These are phyloP conservation scores for Carterocephalus palaemon DNA, from an alignment of 2,888 invertebrate species.

Conservation along the genomic window DNA sequence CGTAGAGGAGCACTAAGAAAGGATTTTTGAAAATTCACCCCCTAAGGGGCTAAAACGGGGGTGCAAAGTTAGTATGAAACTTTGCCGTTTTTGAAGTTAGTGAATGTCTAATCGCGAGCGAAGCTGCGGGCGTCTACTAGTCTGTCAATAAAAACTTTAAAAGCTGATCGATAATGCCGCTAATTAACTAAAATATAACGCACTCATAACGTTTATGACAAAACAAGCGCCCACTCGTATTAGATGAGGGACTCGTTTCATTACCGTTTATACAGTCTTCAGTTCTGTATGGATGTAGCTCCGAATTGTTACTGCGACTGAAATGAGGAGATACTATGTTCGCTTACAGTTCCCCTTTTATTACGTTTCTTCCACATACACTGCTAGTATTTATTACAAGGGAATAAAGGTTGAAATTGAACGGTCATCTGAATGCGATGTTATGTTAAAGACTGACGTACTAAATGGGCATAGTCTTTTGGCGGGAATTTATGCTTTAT, in stretches of 20 bases:
- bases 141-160: too few species aligned
- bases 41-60: too few species aligned
- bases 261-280: conserved; percentile 4
- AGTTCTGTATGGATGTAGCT: conserved; percentile 13
- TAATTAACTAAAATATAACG: neutral
- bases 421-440: neutral
- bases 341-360: conserved; percentile 16
- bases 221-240: too few species aligned
- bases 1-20: too few species aligned
- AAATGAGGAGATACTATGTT: conserved; percentile 19
- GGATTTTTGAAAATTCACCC: too few species aligned
- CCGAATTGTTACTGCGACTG: conserved; percentile 20
- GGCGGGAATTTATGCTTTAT: conserved; percentile 14
- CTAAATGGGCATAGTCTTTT: conserved; percentile 19
- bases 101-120: too few species aligned
- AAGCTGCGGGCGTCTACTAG: too few species aligned
- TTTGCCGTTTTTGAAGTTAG: too few species aligned
- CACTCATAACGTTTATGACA: conserved; percentile 1
- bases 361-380: conserved; percentile 13
- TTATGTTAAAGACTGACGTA: conserved; percentile 4
- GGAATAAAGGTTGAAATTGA: conserved; percentile 6
- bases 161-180: too few species aligned
- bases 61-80: too few species aligned
- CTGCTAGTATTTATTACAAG: conserved; percentile 7
- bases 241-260: conserved; percentile 4